Evolutionary conservation across 2,888 invertebrate genomes (phyloP), one percentile per base, ranked within the genome.

Genomic region (Carterocephalus palaemon): DNA sequence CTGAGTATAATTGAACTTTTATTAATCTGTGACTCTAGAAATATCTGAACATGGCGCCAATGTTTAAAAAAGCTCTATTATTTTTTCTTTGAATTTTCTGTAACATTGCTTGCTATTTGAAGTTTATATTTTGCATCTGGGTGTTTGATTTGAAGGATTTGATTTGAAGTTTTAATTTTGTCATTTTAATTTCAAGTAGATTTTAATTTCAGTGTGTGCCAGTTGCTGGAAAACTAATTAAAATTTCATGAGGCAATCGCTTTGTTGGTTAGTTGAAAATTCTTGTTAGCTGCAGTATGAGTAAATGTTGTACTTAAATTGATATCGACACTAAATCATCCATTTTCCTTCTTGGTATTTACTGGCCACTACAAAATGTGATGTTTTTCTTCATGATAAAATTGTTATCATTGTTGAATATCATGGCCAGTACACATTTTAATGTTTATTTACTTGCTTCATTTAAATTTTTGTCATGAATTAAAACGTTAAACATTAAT

Each of bases 171-270:
- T 63, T 67, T 70, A 68, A 62, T 65, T 70, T 70, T 71, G 60
- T 67, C 69, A 58, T 52, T 52, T 8, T 15, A 40, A 23, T 54
- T 64, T 64, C 67, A 59, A 50, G 56, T 63, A 57, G 54, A 49
- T 56, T 58, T 51, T 48, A 48, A 48, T 56, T 75, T 76, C 79
- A 69, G 57, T 81, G 26, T 42, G 53, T 78, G 82, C 74, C 77
- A 83, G 71, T 76, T 77, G 62, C 53, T 58, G 47, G 42, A 57
- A 64, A 70, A 66, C 55, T 62, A 50, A 52, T 54, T 56, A 62
- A 63, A 32, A 61, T 60, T 51, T 49, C 26, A 55, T 55, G 56
- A 45, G 57, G 48, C 54, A 60, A 53, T 50, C 24, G 38, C 40
- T 47, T 41, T 54, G 49, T 50, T 57, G 65, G 73, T 73, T 58